Evolutionary conservation across 2,888 invertebrate genomes (phyloP).

Genomic region (Abscondita cerata): DNA sequence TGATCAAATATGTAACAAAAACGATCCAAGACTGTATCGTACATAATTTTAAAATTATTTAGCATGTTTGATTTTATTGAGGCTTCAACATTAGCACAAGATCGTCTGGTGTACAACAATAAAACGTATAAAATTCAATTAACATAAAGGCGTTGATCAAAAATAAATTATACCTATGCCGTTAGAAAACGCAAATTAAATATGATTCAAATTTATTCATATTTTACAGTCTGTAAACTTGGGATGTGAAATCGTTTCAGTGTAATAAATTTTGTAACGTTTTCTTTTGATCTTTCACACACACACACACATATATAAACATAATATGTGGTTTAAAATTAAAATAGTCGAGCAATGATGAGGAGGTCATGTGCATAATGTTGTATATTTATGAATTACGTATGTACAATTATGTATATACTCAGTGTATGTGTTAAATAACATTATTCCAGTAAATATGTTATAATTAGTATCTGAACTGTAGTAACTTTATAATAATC

Average conservation of each 20-base stretch:
- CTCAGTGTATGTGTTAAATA: conserved; percentile 24
- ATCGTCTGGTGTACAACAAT: neutral
- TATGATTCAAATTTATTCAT: neutral
- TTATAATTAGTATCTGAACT: conserved; percentile 17
- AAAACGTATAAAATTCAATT: too few relatives aligned
- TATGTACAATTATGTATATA: conserved; percentile 32
- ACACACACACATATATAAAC: too few relatives aligned
- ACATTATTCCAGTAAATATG: conserved; percentile 9
- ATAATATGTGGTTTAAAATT: too few relatives aligned
- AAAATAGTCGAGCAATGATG: too few relatives aligned
- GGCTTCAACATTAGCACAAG: conserved; percentile 3
- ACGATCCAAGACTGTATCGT: conserved; percentile 22
- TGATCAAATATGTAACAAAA: conserved; percentile 17
- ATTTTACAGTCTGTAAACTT: conserved; percentile 2
- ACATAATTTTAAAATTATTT: conserved; percentile 15
- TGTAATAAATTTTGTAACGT: neutral
- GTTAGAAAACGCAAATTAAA: neutral
- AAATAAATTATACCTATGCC: too few relatives aligned
- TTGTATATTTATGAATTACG: conserved; percentile 12
- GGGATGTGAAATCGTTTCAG: neutral
- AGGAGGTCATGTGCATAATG: conserved; percentile 29
- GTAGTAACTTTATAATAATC: too few relatives aligned
- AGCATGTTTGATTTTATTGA: neutral
- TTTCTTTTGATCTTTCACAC: neutral
- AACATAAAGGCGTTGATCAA: too few relatives aligned